phyloP scores from a whole-genome alignment of 2,888 invertebrate species.

The Diachrysia chrysitis region DNA sequence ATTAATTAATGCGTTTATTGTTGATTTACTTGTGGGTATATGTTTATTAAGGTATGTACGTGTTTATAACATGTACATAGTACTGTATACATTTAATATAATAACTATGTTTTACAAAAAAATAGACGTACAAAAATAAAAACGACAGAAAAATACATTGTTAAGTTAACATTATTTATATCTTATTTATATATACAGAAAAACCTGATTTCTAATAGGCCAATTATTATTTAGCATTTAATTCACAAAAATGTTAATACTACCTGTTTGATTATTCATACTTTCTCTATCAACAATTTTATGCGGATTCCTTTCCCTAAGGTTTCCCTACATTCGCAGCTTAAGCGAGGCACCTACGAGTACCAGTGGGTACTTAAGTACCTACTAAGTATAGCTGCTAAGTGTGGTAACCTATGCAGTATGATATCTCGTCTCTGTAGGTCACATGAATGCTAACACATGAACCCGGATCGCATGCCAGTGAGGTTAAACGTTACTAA shows the following conservation, averaged over 20 bases:
- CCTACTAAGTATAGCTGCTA: no score
- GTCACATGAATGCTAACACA: slow-evolving; percentile 19
- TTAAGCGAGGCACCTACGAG: background rate
- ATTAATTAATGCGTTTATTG: slow-evolving; percentile 9
- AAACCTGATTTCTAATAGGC: background rate
- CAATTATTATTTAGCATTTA: background rate
- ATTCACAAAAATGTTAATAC: background rate
- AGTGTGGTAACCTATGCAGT: background rate
- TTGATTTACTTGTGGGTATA: background rate
- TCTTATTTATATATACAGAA: background rate
- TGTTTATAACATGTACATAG: no score
- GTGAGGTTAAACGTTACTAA: slow-evolving; percentile 23
- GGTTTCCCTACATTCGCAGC: background rate
- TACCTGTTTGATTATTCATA: background rate
- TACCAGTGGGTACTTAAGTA: background rate
- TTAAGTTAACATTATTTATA: no score
- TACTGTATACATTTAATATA: background rate
- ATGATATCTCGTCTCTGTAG: slow-evolving; percentile 1
- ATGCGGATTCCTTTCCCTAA: background rate
- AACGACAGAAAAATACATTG: no score
- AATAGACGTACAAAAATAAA: background rate
- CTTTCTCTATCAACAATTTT: background rate
- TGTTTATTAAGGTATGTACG: background rate
- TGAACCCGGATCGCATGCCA: slow-evolving; percentile 32
- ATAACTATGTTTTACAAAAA: background rate